Evolutionary conservation across 2,888 invertebrate genomes (phyloP), one percentile per base, ranked within the genome.

Genomic region (Tribolium freemani): DNA sequence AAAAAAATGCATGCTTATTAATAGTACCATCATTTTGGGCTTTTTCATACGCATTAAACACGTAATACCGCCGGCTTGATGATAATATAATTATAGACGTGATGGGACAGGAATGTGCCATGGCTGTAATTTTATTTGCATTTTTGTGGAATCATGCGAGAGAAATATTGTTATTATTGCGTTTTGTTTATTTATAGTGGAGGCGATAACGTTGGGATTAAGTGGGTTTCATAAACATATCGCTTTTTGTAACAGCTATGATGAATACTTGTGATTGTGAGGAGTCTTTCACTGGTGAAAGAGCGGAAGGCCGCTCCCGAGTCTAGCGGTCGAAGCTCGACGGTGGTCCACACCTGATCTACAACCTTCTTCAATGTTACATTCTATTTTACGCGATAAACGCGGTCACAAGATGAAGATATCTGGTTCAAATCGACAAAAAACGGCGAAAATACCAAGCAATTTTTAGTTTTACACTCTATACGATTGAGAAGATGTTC

Each of bases 331-430:
- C 76, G 77, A 76, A 70, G 75, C 76, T 74, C 75, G 48, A 66
- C 73, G 75, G 77, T 78, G 74, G 76, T 75, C 77, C 77, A 76
- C 77, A 79, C 76, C 76, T 77, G 72, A 73, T 75, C 74, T 73
- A 75, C 77, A 73, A 76, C 75, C 77, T 76, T 58, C 11, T 16
- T 38, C 44, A 57, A 10, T 48, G 13, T 51, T 48, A 48, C 48
- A 13, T 16, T 51, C 51, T 51, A 51, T 56, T 56, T 54, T 54
- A 6, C 11, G 16, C 16, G 10, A 48, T 11, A 11, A 48, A 26
- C 26, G 26, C 26, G 26, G 26, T 26, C 26, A 26, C 5, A 26
- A 26, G 26, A 26, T 26, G 26, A 26, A 26, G 26, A 26, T 26
- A 26, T 26, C 26, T 26, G 26, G 26, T 26, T 26, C 26, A 26